A percentile compares a stretch with the other conserved stretches of the same genome.
Conservation (phyloP, 1,140 invertebrate species). For the Manduca sexta region DNA sequence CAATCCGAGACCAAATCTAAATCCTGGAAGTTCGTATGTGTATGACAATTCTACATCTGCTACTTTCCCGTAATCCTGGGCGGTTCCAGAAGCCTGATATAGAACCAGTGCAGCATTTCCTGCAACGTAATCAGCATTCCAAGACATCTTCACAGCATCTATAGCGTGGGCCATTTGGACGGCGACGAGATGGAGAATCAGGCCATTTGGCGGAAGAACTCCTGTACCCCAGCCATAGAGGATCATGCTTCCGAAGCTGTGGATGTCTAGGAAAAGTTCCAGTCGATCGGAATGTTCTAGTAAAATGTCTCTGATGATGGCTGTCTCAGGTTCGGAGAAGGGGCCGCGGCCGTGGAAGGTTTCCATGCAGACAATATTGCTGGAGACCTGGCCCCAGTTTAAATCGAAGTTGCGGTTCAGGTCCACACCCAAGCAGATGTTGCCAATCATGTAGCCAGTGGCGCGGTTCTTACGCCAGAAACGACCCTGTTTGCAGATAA, state of each 20-base stretch:
- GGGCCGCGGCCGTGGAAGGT: constrained; percentile 76
- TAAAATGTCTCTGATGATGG: constrained; percentile 67
- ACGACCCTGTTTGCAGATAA: constrained; percentile 70
- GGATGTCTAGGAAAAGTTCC: constrained; percentile 76
- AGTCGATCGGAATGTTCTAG: constrained; percentile 50
- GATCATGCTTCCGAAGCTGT: constrained; percentile 79
- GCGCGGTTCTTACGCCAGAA: constrained; percentile 76
- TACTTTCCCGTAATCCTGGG: constrained; percentile 25
- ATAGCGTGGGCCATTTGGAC: constrained; percentile 39
- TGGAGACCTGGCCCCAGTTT: constrained; percentile 78
- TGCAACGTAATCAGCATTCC: constrained; percentile 32
- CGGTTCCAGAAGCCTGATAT: constrained; percentile 19
- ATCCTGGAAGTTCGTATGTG: constrained; percentile 79
- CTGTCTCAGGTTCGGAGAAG: constrained; percentile 81
- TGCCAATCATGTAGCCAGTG: constrained; percentile 8
- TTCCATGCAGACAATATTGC: constrained; percentile 74
- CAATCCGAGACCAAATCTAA: constrained; percentile 7
- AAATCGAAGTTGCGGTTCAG: constrained; percentile 79
- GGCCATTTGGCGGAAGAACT: constrained; percentile 28
- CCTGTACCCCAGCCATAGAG: constrained; percentile 61
- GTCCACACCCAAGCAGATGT: constrained; percentile 75
- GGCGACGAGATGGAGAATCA: constrained; percentile 26
- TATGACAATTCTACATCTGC: constrained; percentile 74
- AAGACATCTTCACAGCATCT: constrained; percentile 30
- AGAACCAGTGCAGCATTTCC: constrained; percentile 27